A percentile compares a stretch with the other conserved stretches of the same genome.
Conservation (phyloP, 2,113 vertebrate species). For the Cheilinus undulatus region DNA sequence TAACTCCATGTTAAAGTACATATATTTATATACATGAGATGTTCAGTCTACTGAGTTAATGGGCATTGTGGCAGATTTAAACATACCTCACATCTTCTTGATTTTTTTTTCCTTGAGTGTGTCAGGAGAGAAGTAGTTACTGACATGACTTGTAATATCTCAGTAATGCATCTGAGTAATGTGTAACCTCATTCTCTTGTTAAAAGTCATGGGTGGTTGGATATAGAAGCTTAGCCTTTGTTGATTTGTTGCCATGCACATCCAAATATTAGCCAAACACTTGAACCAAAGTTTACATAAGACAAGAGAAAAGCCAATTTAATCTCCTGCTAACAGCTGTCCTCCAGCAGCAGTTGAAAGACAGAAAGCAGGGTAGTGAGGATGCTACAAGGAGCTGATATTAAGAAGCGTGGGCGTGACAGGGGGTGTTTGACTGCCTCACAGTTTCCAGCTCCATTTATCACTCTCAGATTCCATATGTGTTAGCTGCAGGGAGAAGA, state of each 20-base stretch:
- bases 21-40: too few species aligned
- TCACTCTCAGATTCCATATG: constrained; percentile 61
- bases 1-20: too few species aligned
- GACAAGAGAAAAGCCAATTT: neutral
- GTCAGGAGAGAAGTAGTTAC: too few species aligned
- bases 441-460: constrained; percentile 55
- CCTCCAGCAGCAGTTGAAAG: constrained; percentile 13
- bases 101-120: neutral
- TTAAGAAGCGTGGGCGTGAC: constrained; percentile 46
- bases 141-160: neutral
- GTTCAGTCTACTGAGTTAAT: too few species aligned
- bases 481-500: constrained; percentile 45
- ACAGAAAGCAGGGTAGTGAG: constrained; percentile 33
- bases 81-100: neutral
- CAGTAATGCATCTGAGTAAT: neutral
- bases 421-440: constrained; percentile 32
- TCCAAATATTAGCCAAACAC: constrained; percentile 44
- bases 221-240: neutral
- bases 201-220: neutral
- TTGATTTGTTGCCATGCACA: constrained; percentile 20
- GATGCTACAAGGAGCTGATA: constrained; percentile 42
- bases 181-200: neutral
- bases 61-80: neutral
- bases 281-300: constrained; percentile 26
- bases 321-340: constrained; percentile 12